Percentiles rank a stretch among this genome's conserved stretches.
Evolutionary conservation across 2,888 invertebrate genomes (phyloP).

Genomic region (Slavum lentiscoides): DNA sequence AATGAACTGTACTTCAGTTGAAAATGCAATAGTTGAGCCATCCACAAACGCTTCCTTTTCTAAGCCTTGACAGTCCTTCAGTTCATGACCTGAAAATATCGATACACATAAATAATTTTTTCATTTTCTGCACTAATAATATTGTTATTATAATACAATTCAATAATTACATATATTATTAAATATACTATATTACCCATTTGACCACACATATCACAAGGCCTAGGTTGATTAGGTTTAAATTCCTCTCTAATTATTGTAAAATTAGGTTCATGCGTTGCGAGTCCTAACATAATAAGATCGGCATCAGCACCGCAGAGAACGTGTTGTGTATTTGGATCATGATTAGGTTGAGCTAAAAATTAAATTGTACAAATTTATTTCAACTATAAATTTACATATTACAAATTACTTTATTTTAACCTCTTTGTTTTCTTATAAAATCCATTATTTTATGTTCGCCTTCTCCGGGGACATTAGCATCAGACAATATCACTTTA

Average conservation of each 20-base stretch:
- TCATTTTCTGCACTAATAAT: background rate
- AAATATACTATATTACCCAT: constrained; percentile 63
- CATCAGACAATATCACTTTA: constrained; percentile 96
- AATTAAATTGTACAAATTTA: constrained; percentile 60
- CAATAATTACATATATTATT: too few species aligned
- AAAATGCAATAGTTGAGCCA: constrained; percentile 60
- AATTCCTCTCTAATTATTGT: constrained; percentile 94
- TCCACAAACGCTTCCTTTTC: constrained; percentile 57
- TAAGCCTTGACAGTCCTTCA: constrained; percentile 70
- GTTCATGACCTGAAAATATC: constrained; percentile 73
- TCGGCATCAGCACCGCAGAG: constrained; percentile 97
- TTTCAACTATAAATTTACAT: background rate
- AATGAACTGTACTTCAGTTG: constrained; percentile 83
- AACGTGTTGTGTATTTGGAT: constrained; percentile 92
- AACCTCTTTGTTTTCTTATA: constrained; percentile 91
- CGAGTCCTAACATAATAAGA: constrained; percentile 93
- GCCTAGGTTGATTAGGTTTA: constrained; percentile 91
- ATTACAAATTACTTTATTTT: constrained; percentile 53
- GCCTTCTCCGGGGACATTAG: constrained; percentile 94
- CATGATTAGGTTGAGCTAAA: constrained; percentile 80
- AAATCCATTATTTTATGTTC: constrained; percentile 99
- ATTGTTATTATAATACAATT: too few species aligned
- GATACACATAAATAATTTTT: background rate
- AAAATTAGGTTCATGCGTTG: constrained; percentile 94
- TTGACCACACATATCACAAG: constrained; percentile 94